Evolutionary conservation across 2,888 invertebrate genomes (phyloP).

Genomic region (Myopa testacea): DNA sequence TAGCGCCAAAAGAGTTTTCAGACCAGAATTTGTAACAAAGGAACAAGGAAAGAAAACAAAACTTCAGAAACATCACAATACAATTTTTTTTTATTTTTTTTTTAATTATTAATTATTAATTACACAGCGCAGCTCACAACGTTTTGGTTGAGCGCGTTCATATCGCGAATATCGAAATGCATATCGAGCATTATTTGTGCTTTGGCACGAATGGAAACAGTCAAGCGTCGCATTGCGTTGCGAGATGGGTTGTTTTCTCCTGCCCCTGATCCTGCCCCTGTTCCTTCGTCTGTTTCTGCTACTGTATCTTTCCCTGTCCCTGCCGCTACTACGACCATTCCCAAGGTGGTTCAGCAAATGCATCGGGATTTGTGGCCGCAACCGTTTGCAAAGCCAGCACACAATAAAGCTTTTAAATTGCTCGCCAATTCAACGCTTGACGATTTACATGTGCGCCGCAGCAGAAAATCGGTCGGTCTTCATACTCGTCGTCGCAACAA

Average conservation of each 20-base stretch:
- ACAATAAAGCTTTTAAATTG: constrained; percentile 54
- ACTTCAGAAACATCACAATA: no score
- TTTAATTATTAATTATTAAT: no score
- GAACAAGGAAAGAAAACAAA: no score
- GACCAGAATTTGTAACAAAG: no score
- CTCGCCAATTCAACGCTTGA: constrained; percentile 51
- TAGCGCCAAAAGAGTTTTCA: no score
- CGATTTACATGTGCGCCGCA: constrained; percentile 24
- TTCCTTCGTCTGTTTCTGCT: background rate
- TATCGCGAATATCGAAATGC: background rate
- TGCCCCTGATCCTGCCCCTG: background rate
- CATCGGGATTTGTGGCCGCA: constrained; percentile 30
- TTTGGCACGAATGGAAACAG: constrained; percentile 24
- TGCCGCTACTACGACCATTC: background rate
- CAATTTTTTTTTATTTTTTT: no score
- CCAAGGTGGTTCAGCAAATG: constrained; percentile 6
- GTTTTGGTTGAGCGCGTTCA: background rate
- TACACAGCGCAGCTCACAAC: background rate
- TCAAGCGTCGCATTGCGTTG: constrained; percentile 12
- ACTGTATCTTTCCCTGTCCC: no score
- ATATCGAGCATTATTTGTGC: constrained; percentile 36
- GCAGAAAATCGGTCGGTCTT: constrained; percentile 7
- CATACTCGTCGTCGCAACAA: background rate
- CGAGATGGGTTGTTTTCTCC: no score
- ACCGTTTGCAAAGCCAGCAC: constrained; percentile 3